Conservation (phyloP, 2,797 vertebrate species). For the Otolemur crassicaudatus region DNA sequence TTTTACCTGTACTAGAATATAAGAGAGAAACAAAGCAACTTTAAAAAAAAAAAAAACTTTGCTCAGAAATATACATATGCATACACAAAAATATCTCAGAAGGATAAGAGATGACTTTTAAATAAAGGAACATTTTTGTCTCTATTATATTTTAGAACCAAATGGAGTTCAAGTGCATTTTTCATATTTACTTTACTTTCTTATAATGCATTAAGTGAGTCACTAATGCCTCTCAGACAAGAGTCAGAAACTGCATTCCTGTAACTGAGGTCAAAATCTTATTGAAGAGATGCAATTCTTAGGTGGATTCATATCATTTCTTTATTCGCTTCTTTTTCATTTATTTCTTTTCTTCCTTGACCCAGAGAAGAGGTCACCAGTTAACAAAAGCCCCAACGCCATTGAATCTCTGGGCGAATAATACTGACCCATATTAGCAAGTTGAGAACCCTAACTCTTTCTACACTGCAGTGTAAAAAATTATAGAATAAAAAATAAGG, state of each 20-base stretch:
- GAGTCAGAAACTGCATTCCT: constrained; percentile 58
- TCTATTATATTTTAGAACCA: constrained; percentile 48
- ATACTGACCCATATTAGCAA: constrained; percentile 58
- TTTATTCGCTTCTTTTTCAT: constrained; percentile 58
- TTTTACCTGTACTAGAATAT: neutral
- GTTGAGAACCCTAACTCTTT: constrained; percentile 60
- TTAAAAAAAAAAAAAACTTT: neutral
- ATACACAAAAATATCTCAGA: neutral
- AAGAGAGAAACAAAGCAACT: neutral
- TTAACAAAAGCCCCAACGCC: constrained; percentile 26
- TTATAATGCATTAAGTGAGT: constrained; percentile 7
- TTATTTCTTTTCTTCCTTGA: constrained; percentile 54
- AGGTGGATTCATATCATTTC: constrained; percentile 64
- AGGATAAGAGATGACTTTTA: constrained; percentile 41
- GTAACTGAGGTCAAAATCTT: constrained; percentile 37
- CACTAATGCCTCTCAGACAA: constrained; percentile 47
- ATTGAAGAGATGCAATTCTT: constrained; percentile 49
- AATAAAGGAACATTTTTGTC: neutral
- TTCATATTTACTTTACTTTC: constrained; percentile 32
- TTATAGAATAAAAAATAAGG: constrained; percentile 52
- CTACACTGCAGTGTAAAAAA: constrained; percentile 71
- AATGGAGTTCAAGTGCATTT: constrained; percentile 54
- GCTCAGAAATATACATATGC: neutral
- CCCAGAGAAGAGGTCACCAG: constrained; percentile 49
- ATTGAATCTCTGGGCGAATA: constrained; percentile 23